Conservation (phyloP, 1,140 invertebrate genomes). For the Heliconius himera region DNA sequence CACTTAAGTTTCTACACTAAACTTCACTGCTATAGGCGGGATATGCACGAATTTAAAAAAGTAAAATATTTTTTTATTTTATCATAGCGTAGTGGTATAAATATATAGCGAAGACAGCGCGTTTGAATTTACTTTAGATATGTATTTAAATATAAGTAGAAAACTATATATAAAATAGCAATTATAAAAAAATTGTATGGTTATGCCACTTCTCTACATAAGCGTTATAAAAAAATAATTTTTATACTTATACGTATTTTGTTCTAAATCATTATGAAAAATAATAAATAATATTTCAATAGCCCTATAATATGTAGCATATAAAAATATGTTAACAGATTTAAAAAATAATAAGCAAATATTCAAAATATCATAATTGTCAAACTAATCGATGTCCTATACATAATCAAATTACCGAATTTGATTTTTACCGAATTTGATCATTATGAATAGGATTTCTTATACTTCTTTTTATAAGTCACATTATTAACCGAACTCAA, state of each 20-base stretch:
- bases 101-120: too few species aligned
- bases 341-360: neutral
- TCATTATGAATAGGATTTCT: too few species aligned
- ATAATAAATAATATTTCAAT: constrained; percentile 3
- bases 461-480: too few species aligned
- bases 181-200: neutral
- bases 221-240: neutral
- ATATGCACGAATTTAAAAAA: too few species aligned
- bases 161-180: neutral
- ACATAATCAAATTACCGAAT: neutral
- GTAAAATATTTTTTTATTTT: too few species aligned
- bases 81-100: too few species aligned
- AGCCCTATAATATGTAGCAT: neutral
- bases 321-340: neutral
- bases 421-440: too few species aligned
- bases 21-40: too few species aligned
- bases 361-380: neutral
- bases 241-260: neutral
- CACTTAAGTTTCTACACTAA: too few species aligned
- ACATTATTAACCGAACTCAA: too few species aligned
- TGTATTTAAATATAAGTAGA: too few species aligned
- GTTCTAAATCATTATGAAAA: neutral
- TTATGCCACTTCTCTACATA: neutral
- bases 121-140: too few species aligned
- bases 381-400: neutral